Evolutionary conservation across 2,888 invertebrate genomes (phyloP), one percentile per base, ranked within the genome.

Genomic region (Aleiodes leptofemur): DNA sequence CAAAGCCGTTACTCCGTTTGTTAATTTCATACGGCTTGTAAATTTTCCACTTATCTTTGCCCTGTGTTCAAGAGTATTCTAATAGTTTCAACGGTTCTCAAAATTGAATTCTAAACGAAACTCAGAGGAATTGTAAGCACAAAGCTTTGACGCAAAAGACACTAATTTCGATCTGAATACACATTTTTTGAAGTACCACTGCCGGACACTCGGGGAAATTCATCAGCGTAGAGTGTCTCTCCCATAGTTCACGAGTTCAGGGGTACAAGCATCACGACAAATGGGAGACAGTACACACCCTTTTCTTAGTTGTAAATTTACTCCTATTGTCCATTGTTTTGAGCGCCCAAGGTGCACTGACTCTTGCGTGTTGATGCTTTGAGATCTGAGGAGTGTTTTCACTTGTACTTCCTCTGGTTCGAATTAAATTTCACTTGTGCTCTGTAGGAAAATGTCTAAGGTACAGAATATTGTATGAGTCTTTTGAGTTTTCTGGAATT

Each of bases 311-410:
- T 85, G 84, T 86, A 84, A 84, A 84, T 84, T 85, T 82, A 85
- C 85, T 48, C 51, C 82, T 78, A 85, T 86, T 86, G 86, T 86
- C 86, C 86, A 86, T 86, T 86, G 86, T 86, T 83, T 81, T 75
- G 76, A 78, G 77, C 77, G 81, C 78, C 79, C 77, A 64, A 78
- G 78, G 77, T 76, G 34, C 68, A 61, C 61, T 69, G 69, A 61
- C 73, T 77, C 75, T 76, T 51, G 59, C 70, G 55, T 64, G 76
- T 64, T 70, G 57, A 72, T 64, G 59, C 72, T 51, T 72, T 64
- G 68, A 77, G 71, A 69, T 66, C 72, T 51, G 38, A 59, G 66
- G 51, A 61, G 50, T 59, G 68, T 75, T 74, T 72, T 71, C 64
- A n/a, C 29, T n/a, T 50, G n/a, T 57, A 43, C 48, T 16, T 55